These are phyloP conservation scores for Pogonocherus hispidulus DNA, from an alignment of 2,888 invertebrate genomes.

Conservation along the genomic window DNA sequence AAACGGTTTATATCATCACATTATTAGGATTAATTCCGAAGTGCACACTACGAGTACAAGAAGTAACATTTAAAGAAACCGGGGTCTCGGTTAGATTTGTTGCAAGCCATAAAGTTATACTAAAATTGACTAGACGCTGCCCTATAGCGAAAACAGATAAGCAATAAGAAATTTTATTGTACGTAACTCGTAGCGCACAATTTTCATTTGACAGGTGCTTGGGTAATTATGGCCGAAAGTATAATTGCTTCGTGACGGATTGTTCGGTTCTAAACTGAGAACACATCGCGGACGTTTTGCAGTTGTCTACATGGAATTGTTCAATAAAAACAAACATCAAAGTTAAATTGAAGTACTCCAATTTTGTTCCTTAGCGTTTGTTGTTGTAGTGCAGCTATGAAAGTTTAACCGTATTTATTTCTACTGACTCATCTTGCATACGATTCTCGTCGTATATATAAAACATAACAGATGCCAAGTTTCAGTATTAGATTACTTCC, in stretches of 20 bases:
- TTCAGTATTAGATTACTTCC: conserved; percentile 57
- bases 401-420: conserved; percentile 53
- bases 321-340: conserved; percentile 35
- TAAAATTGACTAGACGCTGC: conserved; percentile 3
- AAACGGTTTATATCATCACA: conserved; percentile 13
- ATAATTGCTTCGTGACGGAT: conserved; percentile 26
- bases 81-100: not conserved
- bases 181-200: conserved; percentile 9
- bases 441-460: conserved; percentile 42
- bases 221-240: conserved; percentile 19
- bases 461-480: conserved; percentile 54
- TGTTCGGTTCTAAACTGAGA: conserved; percentile 2
- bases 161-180: conserved; percentile 27
- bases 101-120: not conserved
- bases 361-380: conserved; percentile 35
- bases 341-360: conserved; percentile 38
- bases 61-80: conserved; percentile 6
- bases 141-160: conserved; percentile 23
- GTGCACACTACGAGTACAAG: conserved; percentile 4
- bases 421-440: conserved; percentile 50
- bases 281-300: conserved; percentile 19
- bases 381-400: conserved; percentile 39
- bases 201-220: conserved; percentile 27
- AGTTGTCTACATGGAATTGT: conserved; percentile 37
- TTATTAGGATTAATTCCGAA: conserved; percentile 25